Percentiles rank a stretch among this genome's conserved stretches.
phyloP scores from a whole-genome alignment of 1,140 invertebrate genomes.

The Acromyrmex charruanus region DNA sequence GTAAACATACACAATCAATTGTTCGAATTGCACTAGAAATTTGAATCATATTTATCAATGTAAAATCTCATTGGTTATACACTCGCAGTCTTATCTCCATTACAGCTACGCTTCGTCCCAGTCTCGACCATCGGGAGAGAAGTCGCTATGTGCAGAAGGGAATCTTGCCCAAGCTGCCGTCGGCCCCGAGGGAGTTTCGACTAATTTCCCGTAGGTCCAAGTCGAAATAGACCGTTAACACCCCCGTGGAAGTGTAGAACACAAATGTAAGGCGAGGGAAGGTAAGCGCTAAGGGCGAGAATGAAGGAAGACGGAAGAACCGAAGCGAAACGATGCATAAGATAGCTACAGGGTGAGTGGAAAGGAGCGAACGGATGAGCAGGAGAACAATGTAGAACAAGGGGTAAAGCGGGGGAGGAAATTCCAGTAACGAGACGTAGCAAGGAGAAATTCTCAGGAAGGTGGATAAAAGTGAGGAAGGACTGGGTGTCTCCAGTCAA shows the following conservation, averaged over 20 bases:
- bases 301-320: slow-evolving; percentile 9
- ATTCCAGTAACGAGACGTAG: slow-evolving; percentile 38
- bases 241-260: slow-evolving; percentile 59
- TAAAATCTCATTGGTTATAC: slow-evolving; percentile 23
- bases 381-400: slow-evolving; percentile 2
- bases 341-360: slow-evolving; percentile 13
- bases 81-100: slow-evolving; percentile 63
- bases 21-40: slow-evolving; percentile 21
- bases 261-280: slow-evolving; percentile 32
- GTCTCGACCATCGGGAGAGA: slow-evolving; percentile 30
- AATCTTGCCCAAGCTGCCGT: slow-evolving; percentile 60
- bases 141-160: slow-evolving; percentile 58
- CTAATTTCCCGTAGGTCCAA: slow-evolving; percentile 77
- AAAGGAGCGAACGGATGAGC: slow-evolving; percentile 3
- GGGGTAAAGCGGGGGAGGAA: background rate
- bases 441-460: slow-evolving; percentile 42
- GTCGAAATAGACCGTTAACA: slow-evolving; percentile 77
- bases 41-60: slow-evolving; percentile 32
- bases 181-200: slow-evolving; percentile 70
- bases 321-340: slow-evolving; percentile 54
- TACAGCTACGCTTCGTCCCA: slow-evolving; percentile 27
- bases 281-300: slow-evolving; percentile 37
- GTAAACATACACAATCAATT: background rate
- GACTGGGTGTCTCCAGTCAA: slow-evolving; percentile 65
- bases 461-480: slow-evolving; percentile 67